Base-by-base conservation (phyloP, 2,113 vertebrate genomes). In the Ochotona princeps region DNA sequence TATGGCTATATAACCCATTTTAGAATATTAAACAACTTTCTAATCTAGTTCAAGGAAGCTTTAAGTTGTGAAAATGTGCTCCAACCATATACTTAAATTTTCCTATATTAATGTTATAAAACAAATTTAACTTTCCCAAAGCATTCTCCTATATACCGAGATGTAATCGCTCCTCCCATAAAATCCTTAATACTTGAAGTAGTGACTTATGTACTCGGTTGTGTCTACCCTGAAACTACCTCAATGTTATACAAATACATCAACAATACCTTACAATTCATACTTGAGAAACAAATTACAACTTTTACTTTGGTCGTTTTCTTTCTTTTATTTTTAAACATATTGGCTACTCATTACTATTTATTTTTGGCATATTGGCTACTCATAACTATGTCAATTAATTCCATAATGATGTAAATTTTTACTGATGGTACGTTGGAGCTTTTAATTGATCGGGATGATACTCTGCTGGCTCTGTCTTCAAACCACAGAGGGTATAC, bases 81-180 rank as follows among this genome's bases (percentile, higher is more conserved):
- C 83, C 23, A 82, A 80, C 2, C 66, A 30, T 60, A 87, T 51
- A 70, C 23, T 44, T 92, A 89, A 86, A 84, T 89, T 87, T 94
- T 91, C 75, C 61, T 74, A 91, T 81, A 91, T 84, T 57, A 20
- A 96, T 9, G 20, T 70, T 91, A 95, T 94, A 87, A 90, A 93
- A 96, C 54, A 95, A 95, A 90, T 83, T 25, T 94, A 75, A 81
- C 76, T 95, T 80, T 96, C 57, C 26, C 57, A 93, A 83, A 91
- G 79, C 32, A 69, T 51, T 83, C 9, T n/a, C 44, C 82, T n/a
- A 30, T 8, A 89, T 87, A 51, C 67, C 84, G 86, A 95, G 96
- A 94, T 70, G n/a, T 91, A 97, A 96, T 76, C 84, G 60, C 26
- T 92, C n/a, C 20, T 25, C 6, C 20, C 7, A 86, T 83, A 86